Percentiles rank a stretch among this genome's conserved stretches.
Evolutionary conservation across 2,797 vertebrate species (phyloP).

Genomic region (Otolemur crassicaudatus): DNA sequence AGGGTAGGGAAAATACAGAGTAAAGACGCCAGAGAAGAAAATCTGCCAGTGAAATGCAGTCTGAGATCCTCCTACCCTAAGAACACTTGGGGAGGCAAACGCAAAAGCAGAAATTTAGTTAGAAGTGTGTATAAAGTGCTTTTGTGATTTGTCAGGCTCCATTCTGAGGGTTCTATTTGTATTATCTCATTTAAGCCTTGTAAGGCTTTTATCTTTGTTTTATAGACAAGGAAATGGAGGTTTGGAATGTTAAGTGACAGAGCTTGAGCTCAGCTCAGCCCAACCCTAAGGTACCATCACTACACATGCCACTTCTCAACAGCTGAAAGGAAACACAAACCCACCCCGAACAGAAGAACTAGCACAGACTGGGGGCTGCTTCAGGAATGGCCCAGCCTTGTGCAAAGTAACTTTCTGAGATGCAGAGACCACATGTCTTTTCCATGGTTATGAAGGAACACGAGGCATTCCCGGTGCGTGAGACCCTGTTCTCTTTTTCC

Average conservation of each 20-base stretch:
- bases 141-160: not conserved
- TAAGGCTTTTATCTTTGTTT: not conserved
- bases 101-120: not conserved
- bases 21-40: not conserved
- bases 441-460: not conserved
- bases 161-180: fast-evolving
- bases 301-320: not conserved
- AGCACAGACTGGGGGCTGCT: not conserved
- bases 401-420: not conserved
- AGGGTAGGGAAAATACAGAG: fast-evolving
- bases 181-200: not conserved
- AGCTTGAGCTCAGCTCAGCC: not conserved
- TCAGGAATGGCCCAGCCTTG: not conserved
- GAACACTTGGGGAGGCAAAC: not conserved
- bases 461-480: fast-evolving
- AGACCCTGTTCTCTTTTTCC: not conserved
- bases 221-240: not conserved
- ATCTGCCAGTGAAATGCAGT: too few species aligned
- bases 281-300: not conserved
- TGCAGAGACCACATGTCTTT: fast-evolving
- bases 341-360: not conserved
- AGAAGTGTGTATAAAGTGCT: not conserved
- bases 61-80: not conserved
- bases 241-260: not conserved
- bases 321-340: not conserved